Base-by-base conservation (phyloP, 2,888 invertebrate species). In the Lepetodrilus schrolli region DNA sequence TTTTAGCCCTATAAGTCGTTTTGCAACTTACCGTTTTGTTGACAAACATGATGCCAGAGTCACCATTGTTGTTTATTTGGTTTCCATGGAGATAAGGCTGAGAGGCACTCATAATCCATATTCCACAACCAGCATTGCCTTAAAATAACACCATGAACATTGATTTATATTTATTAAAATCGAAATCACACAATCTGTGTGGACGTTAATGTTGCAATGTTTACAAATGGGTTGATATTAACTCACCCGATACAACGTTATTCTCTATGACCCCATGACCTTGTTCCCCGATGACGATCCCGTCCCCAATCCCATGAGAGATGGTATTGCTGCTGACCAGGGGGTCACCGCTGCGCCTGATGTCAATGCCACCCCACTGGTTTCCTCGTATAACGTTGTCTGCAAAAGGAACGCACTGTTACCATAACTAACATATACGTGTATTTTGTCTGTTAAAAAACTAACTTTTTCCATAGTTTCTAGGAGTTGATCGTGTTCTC, bases 341-440 rank as follows among this genome's bases (percentile, higher is more conserved):
- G 4, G 88, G 87, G 69, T 86, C 83, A 13, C 86, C 85, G 4
- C 85, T 84, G 51, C 84, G 83, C 5, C 88, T 78, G 1, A 88
- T 86, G 73, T 88, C 87, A 17, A 88, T 82, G 51, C 88, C 88
- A 23, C 85, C 87, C 88, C 88, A 88, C 68, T 86, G 86, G 78
- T 88, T 88, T 13, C 83, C 83, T 5, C 82, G 82, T 50, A 88
- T 87, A n/a, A 82, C 78, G 73, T 88, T 88, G 58, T 86, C 88
- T 88, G 78, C 0, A 78, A 72, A 43, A 43, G n/a, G 17, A 43
- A 43, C 17, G 17, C 13, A 13, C 13, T 13, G 43, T 17, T 43
- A 7, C 17, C 4, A 43, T 17, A 4, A 43, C 13, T 17, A 43
- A 1, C 43, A 7, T 43, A 38, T n/a, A 10, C 13, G 13, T 43